Evolutionary conservation across 2,888 invertebrate genomes (phyloP), one percentile per base, ranked within the genome.

Genomic region (Nebria brevicollis): DNA sequence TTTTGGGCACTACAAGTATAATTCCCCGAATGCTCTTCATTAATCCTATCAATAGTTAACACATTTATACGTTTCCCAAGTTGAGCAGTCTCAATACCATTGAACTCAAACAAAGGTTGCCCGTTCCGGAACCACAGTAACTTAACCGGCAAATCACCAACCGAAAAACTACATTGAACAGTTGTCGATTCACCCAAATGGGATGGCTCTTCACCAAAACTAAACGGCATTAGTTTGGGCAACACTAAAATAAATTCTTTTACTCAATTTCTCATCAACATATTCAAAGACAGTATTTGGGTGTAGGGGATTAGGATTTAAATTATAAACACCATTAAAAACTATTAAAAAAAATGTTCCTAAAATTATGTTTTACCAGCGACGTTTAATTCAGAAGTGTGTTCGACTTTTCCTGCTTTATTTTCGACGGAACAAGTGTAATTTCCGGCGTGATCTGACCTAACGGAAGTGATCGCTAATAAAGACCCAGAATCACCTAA

Each of bases 131-230:
- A 66, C 81, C 81, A 81, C 13, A 68, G 41, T 13, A 81, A 70
- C 43, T 26, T 76, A 72, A 81, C 66, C 4, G 81, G 81, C 34
- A 76, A 75, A 54, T 81, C 81, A 68, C 81, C 81, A 34, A 72
- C 72, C n/a, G 75, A 74, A 70, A 81, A 68, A 10, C 66, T 72
- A 25, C 81, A 91, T 88, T 92, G 93, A 85, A 94, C 92, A 89
- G 95, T 95, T 85, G 94, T 94, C 83, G 95, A 94, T 89, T 95
- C 95, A 84, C 95, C 95, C 87, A 94, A 93, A 89, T 93, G 93
- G 85, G 95, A 93, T 86, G 95, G 94, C 84, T 92, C 92, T 88
- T 93, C 91, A 15, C 81, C 81, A 65, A 81, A 81, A 70, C 75
- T 75, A 75, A 81, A 81, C 65, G 81, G 81, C 26, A 76, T 64